Conservation (phyloP, 2,113 vertebrate genomes). For the Ranitomeya variabilis region DNA sequence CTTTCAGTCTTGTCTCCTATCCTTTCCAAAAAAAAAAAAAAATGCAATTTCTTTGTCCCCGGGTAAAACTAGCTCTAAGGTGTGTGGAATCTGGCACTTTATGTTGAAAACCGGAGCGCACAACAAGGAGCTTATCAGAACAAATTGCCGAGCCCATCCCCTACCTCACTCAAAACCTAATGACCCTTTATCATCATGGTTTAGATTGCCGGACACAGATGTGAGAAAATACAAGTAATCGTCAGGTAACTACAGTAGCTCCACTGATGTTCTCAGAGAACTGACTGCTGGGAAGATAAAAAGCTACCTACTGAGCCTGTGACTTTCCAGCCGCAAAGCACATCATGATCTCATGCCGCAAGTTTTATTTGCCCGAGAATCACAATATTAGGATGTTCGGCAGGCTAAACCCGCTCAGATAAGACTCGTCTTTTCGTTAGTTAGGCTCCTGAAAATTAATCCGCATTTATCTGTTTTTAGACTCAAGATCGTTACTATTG, state of each 20-base stretch:
- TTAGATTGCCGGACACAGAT: conserved; percentile 87
- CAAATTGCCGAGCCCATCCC: conserved; percentile 83
- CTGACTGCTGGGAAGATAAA: conserved; percentile 98
- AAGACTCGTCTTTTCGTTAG: conserved; percentile 73
- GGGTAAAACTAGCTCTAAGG: conserved; percentile 63
- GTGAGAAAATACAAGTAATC: conserved; percentile 91
- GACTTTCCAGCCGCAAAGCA: conserved; percentile 89
- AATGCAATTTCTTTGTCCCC: conserved; percentile 59
- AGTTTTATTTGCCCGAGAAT: conserved; percentile 86
- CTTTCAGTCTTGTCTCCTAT: background rate
- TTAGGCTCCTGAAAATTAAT: conserved; percentile 67
- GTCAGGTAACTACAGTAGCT: conserved; percentile 86
- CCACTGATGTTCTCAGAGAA: conserved; percentile 89
- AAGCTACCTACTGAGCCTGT: conserved; percentile 92
- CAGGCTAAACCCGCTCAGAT: conserved; percentile 74
- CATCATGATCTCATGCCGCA: conserved; percentile 95
- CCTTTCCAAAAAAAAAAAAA: conserved; percentile 16
- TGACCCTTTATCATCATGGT: conserved; percentile 88
- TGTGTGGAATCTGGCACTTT: conserved; percentile 68
- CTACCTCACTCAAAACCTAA: conserved; percentile 88
- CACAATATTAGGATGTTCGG: conserved; percentile 83
- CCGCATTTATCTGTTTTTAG: conserved; percentile 64
- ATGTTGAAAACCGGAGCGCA: conserved; percentile 79
- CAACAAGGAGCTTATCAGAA: conserved; percentile 86
- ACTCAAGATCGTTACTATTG: conserved; percentile 28